A percentile compares a stretch with the other conserved stretches of the same genome.
phyloP scores from a whole-genome alignment of 2,113 vertebrate genomes.

The Brachypteracias leptosomus region DNA sequence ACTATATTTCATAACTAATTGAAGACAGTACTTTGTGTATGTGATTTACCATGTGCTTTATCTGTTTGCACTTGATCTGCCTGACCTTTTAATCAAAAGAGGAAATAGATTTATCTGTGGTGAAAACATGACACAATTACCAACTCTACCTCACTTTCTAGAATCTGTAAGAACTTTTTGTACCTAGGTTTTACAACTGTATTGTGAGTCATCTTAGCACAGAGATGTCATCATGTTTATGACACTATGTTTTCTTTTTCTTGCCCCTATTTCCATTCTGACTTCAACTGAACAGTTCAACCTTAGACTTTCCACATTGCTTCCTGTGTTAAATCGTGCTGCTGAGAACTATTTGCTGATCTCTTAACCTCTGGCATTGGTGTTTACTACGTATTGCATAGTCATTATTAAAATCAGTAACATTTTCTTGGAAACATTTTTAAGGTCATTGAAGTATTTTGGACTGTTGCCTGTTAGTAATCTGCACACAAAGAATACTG shows the following conservation, averaged over 20 bases:
- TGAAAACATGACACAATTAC: neutral
- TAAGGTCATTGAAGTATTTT: neutral
- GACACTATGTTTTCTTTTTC: neutral
- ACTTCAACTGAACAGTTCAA: neutral
- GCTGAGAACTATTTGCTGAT: neutral
- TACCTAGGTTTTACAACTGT: neutral
- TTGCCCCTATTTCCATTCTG: conserved; percentile 20
- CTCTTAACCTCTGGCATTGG: neutral
- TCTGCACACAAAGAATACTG: neutral
- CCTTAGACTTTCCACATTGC: neutral
- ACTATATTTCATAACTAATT: neutral
- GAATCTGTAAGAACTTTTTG: neutral
- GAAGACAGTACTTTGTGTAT: neutral
- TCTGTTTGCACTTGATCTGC: neutral
- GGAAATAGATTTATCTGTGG: neutral
- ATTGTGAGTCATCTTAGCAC: conserved; percentile 8
- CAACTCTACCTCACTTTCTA: neutral
- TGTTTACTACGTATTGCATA: neutral
- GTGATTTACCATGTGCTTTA: neutral
- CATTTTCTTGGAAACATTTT: conserved; percentile 32
- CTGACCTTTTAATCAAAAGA: neutral
- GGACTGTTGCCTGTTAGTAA: neutral
- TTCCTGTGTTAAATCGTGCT: neutral
- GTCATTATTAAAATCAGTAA: conserved; percentile 1
- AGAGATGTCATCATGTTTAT: neutral